phyloP scores from a whole-genome alignment of 2,888 invertebrate genomes.

The Drosophila stalkeri region DNA sequence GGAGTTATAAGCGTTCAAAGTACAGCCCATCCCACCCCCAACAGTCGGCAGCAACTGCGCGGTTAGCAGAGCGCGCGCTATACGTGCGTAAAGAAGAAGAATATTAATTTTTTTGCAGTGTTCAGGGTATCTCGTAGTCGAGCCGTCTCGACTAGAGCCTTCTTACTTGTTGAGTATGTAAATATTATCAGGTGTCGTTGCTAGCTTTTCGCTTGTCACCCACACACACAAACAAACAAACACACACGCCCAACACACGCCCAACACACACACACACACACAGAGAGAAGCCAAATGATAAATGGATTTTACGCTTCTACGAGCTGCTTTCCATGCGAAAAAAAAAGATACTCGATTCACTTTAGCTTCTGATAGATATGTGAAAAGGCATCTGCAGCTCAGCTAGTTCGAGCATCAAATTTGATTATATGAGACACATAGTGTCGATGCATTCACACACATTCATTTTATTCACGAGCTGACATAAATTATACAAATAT shows the following conservation, averaged over 20 bases:
- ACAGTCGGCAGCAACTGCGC: too few species aligned
- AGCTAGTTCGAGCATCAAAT: slow-evolving; percentile 5
- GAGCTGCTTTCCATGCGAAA: slow-evolving; percentile 22
- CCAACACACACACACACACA: not conserved
- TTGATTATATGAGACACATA: slow-evolving; percentile 11
- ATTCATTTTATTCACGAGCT: not conserved
- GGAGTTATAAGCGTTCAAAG: too few species aligned
- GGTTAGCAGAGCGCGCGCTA: too few species aligned
- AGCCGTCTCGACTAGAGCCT: too few species aligned
- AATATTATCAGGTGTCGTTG: slow-evolving; percentile 61
- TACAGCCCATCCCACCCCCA: too few species aligned
- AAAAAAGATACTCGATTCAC: slow-evolving; percentile 30
- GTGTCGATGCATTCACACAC: not conserved
- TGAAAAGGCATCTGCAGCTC: slow-evolving; percentile 8
- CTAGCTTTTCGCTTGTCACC: slow-evolving; percentile 34
- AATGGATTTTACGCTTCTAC: slow-evolving; percentile 68
- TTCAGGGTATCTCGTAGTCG: too few species aligned
- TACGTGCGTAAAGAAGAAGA: too few species aligned
- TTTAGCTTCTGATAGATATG: slow-evolving; percentile 28
- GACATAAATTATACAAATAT: not conserved
- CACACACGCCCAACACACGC: not conserved
- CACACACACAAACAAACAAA: slow-evolving; percentile 1
- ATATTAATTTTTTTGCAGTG: too few species aligned
- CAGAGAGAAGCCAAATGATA: slow-evolving; percentile 48
- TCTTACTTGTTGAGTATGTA: slow-evolving; percentile 34